These are phyloP conservation scores for Oplegnathus fasciatus DNA, from an alignment of 2,113 vertebrate genomes.

Conservation along the genomic window DNA sequence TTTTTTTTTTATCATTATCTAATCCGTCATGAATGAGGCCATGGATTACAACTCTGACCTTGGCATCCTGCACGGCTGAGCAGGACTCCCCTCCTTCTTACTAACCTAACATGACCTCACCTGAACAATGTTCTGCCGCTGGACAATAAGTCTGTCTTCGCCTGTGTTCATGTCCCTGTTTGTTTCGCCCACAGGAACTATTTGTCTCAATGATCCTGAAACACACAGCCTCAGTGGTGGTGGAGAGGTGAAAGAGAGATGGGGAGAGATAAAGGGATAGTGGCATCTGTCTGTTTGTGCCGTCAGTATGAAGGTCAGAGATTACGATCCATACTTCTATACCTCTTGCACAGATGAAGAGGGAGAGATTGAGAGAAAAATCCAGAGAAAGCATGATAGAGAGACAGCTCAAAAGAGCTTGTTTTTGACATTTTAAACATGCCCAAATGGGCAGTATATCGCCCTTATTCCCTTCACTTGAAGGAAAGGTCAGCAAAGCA, in stretches of 20 bases:
- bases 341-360: slow-evolving; percentile 16
- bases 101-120: slow-evolving; percentile 43
- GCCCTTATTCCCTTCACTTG: too few species aligned
- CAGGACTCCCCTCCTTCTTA: background rate
- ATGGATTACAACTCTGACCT: slow-evolving; percentile 75
- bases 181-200: background rate
- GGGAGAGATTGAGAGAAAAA: slow-evolving; percentile 13
- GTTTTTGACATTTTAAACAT: slow-evolving; percentile 11
- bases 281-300: slow-evolving; percentile 43
- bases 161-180: slow-evolving; percentile 1
- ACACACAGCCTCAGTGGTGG: background rate
- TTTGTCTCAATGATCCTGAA: slow-evolving; percentile 1
- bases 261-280: slow-evolving; percentile 12
- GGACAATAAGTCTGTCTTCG: slow-evolving; percentile 7
- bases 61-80: slow-evolving; percentile 50
- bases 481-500: too few species aligned
- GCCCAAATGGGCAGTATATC: background rate
- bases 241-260: slow-evolving; percentile 28
- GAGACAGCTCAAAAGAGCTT: background rate
- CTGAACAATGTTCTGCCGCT: slow-evolving; percentile 35
- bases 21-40: slow-evolving; percentile 82
- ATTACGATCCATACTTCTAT: slow-evolving; percentile 30
- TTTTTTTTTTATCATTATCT: slow-evolving; percentile 74
- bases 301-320: slow-evolving; percentile 32
- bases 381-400: background rate